Evolutionary conservation across 92 coral and sea anemone genomes (phyloP), one percentile per base, ranked within the genome.

Genomic region (Zoanthus sansibaricus): DNA sequence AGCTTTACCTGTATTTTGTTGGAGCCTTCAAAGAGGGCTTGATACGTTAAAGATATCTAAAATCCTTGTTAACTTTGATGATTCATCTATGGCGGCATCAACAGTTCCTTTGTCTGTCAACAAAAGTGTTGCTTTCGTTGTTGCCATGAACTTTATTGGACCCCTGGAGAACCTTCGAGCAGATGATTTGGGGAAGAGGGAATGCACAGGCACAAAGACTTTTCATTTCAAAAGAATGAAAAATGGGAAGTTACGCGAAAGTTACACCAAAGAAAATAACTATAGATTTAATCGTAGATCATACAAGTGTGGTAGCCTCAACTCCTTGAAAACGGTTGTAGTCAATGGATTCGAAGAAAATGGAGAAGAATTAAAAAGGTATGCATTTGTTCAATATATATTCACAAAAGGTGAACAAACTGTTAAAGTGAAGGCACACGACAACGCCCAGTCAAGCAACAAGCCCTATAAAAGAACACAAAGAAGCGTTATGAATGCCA

Each of bases 321-420:
- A 12, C 12, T 56, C 62, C 62, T 56, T 56, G 62, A 56, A 56
- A 16, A 56, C 0, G 12, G 12, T 56, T 3, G 4, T 56, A 12
- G 62, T 21, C 42, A 21, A 37, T 37, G 67, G 67, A 20, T 20
- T 13, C 18, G 67, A 59, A n/a, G 20, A 68, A 37, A 31, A 68
- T 6, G 42, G 25, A 7, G 42, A 68, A 9, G 25, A 12, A 6
- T 25, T 25, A 25, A 20, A 68, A 20, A 37, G 72, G 12, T 68
- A 68, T 31, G 83, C 45, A 8, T 76, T 84, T 31, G 92, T 89
- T 72, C 92, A 89, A 45, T 89, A 89, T 46, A 45, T 84, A 1
- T 89, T 89, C 52, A 76, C 86, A 33, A 88, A 89, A 71, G 82
- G 89, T 15, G 92, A 89, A 66, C 76, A 62, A 72, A 16, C 30